Base-by-base conservation (phyloP, 1,140 invertebrate genomes). In the Drosophila bocki region DNA sequence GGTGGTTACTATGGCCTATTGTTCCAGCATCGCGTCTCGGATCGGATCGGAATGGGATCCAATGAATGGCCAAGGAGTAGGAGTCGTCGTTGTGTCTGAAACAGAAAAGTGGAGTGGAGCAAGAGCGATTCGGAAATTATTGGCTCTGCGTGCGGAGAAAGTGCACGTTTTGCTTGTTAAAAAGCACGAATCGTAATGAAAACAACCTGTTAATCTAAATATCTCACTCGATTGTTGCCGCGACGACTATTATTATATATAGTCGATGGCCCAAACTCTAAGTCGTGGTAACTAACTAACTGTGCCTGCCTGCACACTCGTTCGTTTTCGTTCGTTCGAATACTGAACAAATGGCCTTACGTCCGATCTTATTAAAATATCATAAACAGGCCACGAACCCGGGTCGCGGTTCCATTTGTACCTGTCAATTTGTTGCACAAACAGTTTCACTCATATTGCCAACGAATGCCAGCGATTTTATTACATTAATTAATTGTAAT, bases 151-250 rank as follows among this genome's bases (percentile, higher is more conserved):
- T 92, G 91, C 91, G 91, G 91, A 92, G 91, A 92, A 92, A 92
- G 91, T 92, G 83, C 91, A 92, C 91, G 91, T 92, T 92, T 92
- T 92, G 81, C 91, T 92, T 92, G 91, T 92, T 92, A 90, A 90
- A 90, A 91, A 86, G 78, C 85, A 90, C 86, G 85, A 90, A 90
- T 90, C 88, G 85, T 90, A 90, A 90, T 90, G 85, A 90, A 90
- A 90, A 92, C 91, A 92, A 92, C 91, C 91, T 92, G 91, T 92
- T 92, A 92, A 92, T 92, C 91, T 92, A 92, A 92, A 92, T 92
- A 92, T 92, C 91, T 92, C 91, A 92, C 91, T 91, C 91, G 85
- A 88, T 88, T 88, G 84, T 84, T 72, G 84, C 32, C 54, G 67
- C 60, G 69, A 58, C 61, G 58, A 91, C 78, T 88, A 90, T 90